Evolutionary conservation across 1,140 invertebrate genomes (phyloP), one percentile per base, ranked within the genome.

Genomic region (Rhyzopertha dominica): DNA sequence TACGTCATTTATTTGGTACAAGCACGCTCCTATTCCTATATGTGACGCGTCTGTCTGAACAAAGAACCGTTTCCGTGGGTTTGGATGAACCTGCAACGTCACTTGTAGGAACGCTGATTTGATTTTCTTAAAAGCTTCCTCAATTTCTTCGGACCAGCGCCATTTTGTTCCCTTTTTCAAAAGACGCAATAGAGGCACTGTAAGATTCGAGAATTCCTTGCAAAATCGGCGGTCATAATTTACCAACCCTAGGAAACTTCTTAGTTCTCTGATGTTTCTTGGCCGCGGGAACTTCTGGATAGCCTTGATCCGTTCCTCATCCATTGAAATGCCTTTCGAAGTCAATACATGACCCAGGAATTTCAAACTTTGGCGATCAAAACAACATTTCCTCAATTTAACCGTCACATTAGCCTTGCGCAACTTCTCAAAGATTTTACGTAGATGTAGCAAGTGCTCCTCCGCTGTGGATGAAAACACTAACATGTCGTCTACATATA

Each of bases 401-500:
- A 2, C n/a, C 2, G 35, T 38, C 22, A 38, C 7, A 25, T 14
- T 14, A 5, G 9, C 22, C 5, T 26, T 20, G 18, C 24, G 5
- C n/a, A 37, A 14, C 12, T 36, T 36, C 17, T 35, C 13, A 37
- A 43, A 43, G 23, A 43, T 39, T 39, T 13, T 37, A 17, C 19
- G 10, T n/a, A 43, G 19, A 13, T 39, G 41, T 4, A 5, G 8
- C 7, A 43, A 18, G 20, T 38, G 29, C 29, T 34, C 5, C 8
- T 43, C 31, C 4, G 30, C 10, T 3, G 1, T n/a, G 3, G 8
- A 16, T 4, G 41, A 43, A 13, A 34, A 43, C 10, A 43, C 19
- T 0, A 43, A 16, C n/a, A 38, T 12, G 23, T 43, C 41, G 20
- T 43, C 41, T n/a, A 43, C 41, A 37, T 37, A 43, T 13, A 31